phyloP scores from a whole-genome alignment of 2,113 vertebrate species.

The Candoia aspera region DNA sequence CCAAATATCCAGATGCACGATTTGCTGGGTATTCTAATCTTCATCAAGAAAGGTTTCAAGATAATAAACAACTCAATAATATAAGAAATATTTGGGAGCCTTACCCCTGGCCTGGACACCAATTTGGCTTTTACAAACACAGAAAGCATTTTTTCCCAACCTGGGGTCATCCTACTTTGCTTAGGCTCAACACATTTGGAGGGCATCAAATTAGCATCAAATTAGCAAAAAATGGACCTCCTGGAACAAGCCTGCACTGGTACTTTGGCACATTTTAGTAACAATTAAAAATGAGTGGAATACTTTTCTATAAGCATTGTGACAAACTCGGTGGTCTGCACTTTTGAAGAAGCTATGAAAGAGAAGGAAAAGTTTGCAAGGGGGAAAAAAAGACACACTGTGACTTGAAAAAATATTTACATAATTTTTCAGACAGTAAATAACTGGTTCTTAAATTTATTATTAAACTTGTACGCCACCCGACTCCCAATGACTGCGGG shows the following conservation, averaged over 20 bases:
- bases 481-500: too few species aligned
- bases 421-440: background rate
- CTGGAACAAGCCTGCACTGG: background rate
- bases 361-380: too few species aligned
- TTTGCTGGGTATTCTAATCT: background rate
- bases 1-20: background rate
- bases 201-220: background rate
- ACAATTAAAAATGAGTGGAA: background rate
- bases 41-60: background rate
- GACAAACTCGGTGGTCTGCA: background rate
- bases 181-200: background rate
- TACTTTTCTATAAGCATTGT: background rate
- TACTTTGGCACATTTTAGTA: background rate
- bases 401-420: background rate
- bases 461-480: too few species aligned
- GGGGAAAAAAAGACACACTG: background rate
- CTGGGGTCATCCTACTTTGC: background rate
- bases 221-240: background rate
- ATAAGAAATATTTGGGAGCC: background rate
- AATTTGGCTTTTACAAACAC: background rate
- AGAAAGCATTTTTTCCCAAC: background rate
- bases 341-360: background rate
- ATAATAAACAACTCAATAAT: background rate
- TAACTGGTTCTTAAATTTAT: background rate
- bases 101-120: background rate